Base-by-base conservation (phyloP, 2,113 vertebrate species). In the Noctilio leporinus region DNA sequence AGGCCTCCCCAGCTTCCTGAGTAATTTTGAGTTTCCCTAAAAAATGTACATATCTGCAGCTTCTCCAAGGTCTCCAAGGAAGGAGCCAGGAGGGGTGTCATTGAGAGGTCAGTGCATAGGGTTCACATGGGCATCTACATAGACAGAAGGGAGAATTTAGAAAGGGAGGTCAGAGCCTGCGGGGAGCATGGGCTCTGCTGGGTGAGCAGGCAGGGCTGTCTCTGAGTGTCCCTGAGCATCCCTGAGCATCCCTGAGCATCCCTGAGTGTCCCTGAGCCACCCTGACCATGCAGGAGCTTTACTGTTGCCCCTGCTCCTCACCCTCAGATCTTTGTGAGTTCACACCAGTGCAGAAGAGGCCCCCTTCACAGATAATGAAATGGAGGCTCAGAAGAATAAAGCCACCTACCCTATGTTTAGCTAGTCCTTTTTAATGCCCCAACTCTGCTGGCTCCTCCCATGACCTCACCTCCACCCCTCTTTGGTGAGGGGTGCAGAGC, bases 161-260 rank as follows among this genome's bases (percentile, higher is more conserved):
- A 19, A 51, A n/a, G 55, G 67, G 35, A 85, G 62, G 43, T 62
- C 3, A n/a, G 53, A 7, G 24, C 53, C 57, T 22, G 53, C 30
- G 11, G 2, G 1, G 40, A 26, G n/a, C 0, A 2, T 0, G 9
- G 62, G 11, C 14, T 8, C 6, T 26, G 20, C 0, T 16, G 7
- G 28, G 14, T 26, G 28, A 20, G 15, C 26, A 1, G 12, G 10
- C 67, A 62, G 57, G 80, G 33, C 84, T n/a, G 7, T 8, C 45
- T n/a, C 80, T 38, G 40, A 47, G 10, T n/a, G n/a, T n/a, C n/a
- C n/a, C n/a, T n/a, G n/a, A n/a, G n/a, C n/a, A n/a, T n/a, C n/a
- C n/a, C n/a, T n/a, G n/a, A n/a, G n/a, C n/a, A n/a, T n/a, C n/a
- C n/a, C n/a, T n/a, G n/a, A n/a, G n/a, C n/a, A n/a, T n/a, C n/a